Evolutionary conservation across 2,113 vertebrate species (phyloP), one percentile per base, ranked within the genome.

Genomic region (Paracanthobrama guichenoti): DNA sequence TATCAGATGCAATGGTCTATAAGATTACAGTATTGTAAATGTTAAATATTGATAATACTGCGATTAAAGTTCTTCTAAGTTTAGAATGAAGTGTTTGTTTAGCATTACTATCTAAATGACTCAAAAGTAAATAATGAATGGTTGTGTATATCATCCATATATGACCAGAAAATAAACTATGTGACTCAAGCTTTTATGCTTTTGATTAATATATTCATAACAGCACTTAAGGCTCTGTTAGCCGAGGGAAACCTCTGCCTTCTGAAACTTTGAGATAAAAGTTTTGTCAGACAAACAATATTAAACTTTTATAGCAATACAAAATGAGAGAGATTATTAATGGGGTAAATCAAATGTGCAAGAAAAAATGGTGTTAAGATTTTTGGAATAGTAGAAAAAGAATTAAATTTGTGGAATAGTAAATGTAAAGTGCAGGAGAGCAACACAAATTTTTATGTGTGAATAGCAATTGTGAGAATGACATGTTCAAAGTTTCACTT

Each of bases 121-220:
- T 59, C 11, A 14, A 22, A n/a, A 57, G 13, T 57, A 31, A 42
- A 77, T n/a, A 57, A 77, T 77, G 10, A 42, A 60, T 18, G 31
- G 22, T 44, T 44, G 6, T 62, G 76, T 7, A 42, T 44, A 42
- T 78, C 18, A 16, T 12, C 13, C 8, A 77, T 13, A 55, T 26
- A 79, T 60, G n/a, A 46, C 6, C 35, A 77, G 28, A 2, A 4
- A 78, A 78, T 24, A 79, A 79, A 44, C 35, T 6, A 24, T 14
- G 69, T 24, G 20, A 60, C 35, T 57, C 20, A 60, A n/a, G 53
- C 28, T 59, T 10, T 35, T 35, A 35, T 20, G 16, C 22, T 2
- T 42, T 79, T 79, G 57, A 62, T 79, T 62, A 44, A 79, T 79
- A n/a, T 62, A 62, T 79, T 79, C 22, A 60, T 59, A 60, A 60